Percentiles rank a stretch among this genome's conserved stretches.
Evolutionary conservation across 2,113 vertebrate genomes (phyloP).

Genomic region (Calidris pugnax): DNA sequence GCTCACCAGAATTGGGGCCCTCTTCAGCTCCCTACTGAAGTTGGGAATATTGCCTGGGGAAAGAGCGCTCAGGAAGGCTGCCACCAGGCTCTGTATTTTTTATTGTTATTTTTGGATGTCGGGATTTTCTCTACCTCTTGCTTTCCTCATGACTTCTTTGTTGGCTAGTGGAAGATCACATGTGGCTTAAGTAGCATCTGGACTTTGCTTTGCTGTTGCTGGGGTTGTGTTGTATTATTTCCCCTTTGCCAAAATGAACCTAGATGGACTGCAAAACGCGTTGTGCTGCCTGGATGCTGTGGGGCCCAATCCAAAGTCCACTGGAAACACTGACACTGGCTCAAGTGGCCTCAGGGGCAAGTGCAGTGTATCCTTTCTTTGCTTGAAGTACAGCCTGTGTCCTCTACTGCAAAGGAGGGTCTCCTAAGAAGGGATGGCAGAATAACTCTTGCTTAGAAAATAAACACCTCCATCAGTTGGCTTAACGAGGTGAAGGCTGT

Average conservation of each 20-base stretch:
- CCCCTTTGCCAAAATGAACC: conserved; percentile 35
- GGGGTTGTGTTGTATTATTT: not conserved
- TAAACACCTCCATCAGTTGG: not conserved
- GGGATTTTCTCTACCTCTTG: conserved; percentile 15
- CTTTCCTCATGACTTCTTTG: conserved; percentile 8
- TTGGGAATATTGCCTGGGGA: conserved; percentile 55
- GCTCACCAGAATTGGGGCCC: conserved; percentile 55
- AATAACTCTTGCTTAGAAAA: not conserved
- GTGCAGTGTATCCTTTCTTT: not conserved
- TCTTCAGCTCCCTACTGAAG: conserved; percentile 46
- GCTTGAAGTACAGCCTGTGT: not conserved
- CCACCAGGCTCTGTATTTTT: conserved; percentile 36
- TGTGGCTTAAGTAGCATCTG: conserved; percentile 40
- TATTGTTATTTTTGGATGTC: conserved; percentile 48
- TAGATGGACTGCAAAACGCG: conserved; percentile 30
- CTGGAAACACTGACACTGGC: not conserved
- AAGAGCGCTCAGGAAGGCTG: conserved; percentile 5
- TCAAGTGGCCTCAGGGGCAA: conserved; percentile 14
- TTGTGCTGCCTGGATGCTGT: conserved; percentile 42
- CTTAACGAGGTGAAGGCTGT: not conserved
- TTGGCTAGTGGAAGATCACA: conserved; percentile 49
- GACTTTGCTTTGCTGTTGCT: conserved; percentile 53
- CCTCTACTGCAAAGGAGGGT: not conserved
- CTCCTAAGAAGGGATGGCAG: not conserved
- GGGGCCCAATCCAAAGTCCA: conserved; percentile 54